Evolutionary conservation across 2,797 vertebrate species (phyloP).

Genomic region (Danio kyathit): DNA sequence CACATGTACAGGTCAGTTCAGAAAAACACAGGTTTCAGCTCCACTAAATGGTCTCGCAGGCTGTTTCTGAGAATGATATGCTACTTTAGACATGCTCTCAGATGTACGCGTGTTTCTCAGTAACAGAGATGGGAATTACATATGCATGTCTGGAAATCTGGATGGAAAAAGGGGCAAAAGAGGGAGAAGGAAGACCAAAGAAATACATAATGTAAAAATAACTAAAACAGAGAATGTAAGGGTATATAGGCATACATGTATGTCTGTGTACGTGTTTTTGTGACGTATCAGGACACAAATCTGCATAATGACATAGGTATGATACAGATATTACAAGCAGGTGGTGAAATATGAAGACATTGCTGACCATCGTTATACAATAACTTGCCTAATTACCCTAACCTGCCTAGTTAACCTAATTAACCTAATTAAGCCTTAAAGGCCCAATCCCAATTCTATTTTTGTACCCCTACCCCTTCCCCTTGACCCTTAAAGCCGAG

Average conservation of each 20-base stretch:
- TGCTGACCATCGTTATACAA: too few species aligned
- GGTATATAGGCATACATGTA: background rate
- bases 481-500: too few species aligned
- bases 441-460: too few species aligned
- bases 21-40: slow-evolving; percentile 22
- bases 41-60: slow-evolving; percentile 54
- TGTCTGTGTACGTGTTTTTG: background rate
- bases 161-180: slow-evolving; percentile 11
- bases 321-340: background rate
- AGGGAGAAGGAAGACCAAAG: slow-evolving; percentile 14
- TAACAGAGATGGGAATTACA: slow-evolving; percentile 44
- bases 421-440: too few species aligned
- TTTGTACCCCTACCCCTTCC: too few species aligned
- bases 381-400: too few species aligned
- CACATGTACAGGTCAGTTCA: slow-evolving; percentile 28
- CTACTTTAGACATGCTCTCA: slow-evolving; percentile 38
- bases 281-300: too few species aligned
- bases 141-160: slow-evolving; percentile 37
- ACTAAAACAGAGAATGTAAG: slow-evolving; percentile 21
- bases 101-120: background rate
- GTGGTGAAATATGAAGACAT: too few species aligned
- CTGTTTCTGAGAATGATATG: background rate
- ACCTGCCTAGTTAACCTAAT: too few species aligned
- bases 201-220: slow-evolving; percentile 21
- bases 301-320: too few species aligned